Evolutionary conservation across 2,888 invertebrate species (phyloP), one percentile per base, ranked within the genome.

Genomic region (Acronicta alni): DNA sequence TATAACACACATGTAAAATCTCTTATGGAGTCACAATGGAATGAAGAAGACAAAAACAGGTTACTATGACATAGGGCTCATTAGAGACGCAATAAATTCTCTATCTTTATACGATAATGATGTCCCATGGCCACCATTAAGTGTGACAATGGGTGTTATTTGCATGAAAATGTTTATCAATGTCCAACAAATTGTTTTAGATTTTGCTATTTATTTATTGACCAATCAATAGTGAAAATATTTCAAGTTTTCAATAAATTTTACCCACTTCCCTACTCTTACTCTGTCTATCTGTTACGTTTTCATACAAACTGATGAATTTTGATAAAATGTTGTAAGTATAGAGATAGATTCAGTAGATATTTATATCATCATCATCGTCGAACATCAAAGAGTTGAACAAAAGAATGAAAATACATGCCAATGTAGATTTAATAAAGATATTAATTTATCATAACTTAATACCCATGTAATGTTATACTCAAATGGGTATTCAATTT

Each of bases 211-310:
- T n/a, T n/a, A 26, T 30, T 63, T 47, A 48, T 44, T 76, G 83
- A 70, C 82, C 84, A 86, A 82, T 82, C 82, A 80, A 75, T 67
- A 77, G 76, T 71, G 69, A 59, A 71, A 69, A 67, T 67, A 53
- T 67, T 75, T 67, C 75, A 74, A 68, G 12, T n/a, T n/a, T n/a
- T n/a, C n/a, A n/a, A n/a, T n/a, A n/a, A n/a, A n/a, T n/a, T n/a
- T n/a, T n/a, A n/a, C n/a, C n/a, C n/a, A n/a, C n/a, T n/a, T n/a
- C n/a, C n/a, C n/a, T n/a, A n/a, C n/a, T n/a, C n/a, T n/a, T n/a
- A n/a, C n/a, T n/a, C n/a, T n/a, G n/a, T n/a, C n/a, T n/a, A n/a
- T n/a, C n/a, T n/a, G n/a, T n/a, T n/a, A n/a, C n/a, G n/a, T n/a
- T n/a, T n/a, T n/a, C n/a, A n/a, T n/a, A n/a, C n/a, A n/a, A n/a